Percentiles rank a stretch among this genome's conserved stretches.
Evolutionary conservation across 2,888 invertebrate genomes (phyloP).

Genomic region (Heliconius erato): DNA sequence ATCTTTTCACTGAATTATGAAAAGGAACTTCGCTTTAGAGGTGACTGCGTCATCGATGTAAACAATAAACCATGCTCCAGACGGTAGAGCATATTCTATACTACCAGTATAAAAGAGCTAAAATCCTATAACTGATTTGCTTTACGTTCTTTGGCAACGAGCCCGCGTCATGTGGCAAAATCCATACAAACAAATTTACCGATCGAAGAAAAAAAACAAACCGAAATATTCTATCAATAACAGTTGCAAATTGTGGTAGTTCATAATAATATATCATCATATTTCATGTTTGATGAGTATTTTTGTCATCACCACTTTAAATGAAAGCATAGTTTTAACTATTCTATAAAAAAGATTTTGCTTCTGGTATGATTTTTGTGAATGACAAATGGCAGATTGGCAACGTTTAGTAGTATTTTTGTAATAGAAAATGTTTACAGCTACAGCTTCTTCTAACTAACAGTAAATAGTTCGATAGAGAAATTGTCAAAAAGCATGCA

Average conservation of each 20-base stretch:
- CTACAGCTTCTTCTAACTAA: no score
- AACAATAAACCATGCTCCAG: slow-evolving; percentile 23
- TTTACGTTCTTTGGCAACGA: slow-evolving; percentile 30
- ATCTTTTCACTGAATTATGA: slow-evolving; percentile 10
- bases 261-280: not conserved
- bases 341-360: no score
- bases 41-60: slow-evolving; percentile 34
- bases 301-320: no score
- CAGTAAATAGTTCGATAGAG: no score
- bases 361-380: no score
- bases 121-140: not conserved
- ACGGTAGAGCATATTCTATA: slow-evolving; percentile 16
- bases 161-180: slow-evolving; percentile 32
- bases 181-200: slow-evolving; percentile 21
- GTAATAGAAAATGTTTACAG: no score
- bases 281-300: no score
- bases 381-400: no score
- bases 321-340: no score
- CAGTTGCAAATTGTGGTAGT: not conserved
- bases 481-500: no score
- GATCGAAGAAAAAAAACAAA: not conserved
- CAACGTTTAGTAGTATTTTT: no score
- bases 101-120: not conserved
- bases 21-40: slow-evolving; percentile 33
- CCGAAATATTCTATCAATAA: slow-evolving; percentile 9